Base-by-base conservation (phyloP, 1,140 invertebrate species). In the Helicoverpa armigera region DNA sequence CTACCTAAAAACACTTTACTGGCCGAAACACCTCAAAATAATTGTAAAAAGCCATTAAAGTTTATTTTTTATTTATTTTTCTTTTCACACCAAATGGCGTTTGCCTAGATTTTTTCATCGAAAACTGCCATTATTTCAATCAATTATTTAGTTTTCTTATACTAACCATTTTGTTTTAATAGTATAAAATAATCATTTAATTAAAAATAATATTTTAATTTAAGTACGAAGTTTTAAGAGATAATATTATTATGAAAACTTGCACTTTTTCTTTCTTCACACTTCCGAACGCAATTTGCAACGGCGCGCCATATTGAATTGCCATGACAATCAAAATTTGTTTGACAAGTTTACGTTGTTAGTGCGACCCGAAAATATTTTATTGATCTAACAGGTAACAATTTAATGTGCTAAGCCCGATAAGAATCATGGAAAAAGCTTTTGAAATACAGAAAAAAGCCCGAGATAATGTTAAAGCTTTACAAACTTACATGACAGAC, bases 401-500 rank as follows among this genome's bases (percentile, higher is more conserved):
- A 87, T 85, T 78, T 83, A 82, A 61, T 79, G 50, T 77, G 60
- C 29, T 81, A 83, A 16, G 70, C 54, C n/a, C 67, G 48, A 77
- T 51, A 72, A 82, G 61, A 86, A 91, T 87, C 87, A 94, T 95
- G 93, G 91, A 94, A 60, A 95, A 94, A 89, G 89, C 89, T 76
- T 89, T 93, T 67, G 86, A 92, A 56, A 83, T 98, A 56, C 97
- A 98, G 95, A 96, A 96, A 87, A 95, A 97, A 90, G 95, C 97
- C 51, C 96, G 96, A 63, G 96, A 97, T 82, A 98, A 98, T 94
- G 96, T 97, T 12, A 95, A 96, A 60, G 97, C 97, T 84, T 92
- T 98, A 23, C 95, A 97, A 81, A 96, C 95, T 78, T 98, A 97
- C 90, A 95, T 97, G 81, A 96, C 96, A 79, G 98, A 98, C 88